Evolutionary conservation across 2,797 vertebrate species (phyloP).

Genomic region (Cottoperca gobio): DNA sequence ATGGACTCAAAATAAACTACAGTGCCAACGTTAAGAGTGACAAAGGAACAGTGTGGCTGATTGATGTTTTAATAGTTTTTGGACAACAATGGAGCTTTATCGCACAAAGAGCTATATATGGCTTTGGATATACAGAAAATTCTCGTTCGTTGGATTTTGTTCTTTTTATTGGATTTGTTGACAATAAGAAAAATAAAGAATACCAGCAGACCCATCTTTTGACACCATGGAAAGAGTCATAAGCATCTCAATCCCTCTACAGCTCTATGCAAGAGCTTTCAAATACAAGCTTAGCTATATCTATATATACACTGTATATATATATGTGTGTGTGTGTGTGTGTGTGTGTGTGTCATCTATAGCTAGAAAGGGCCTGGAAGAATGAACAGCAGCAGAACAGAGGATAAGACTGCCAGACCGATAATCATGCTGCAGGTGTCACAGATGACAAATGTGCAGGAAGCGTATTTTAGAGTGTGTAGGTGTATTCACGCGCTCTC

Average conservation of each 20-base stretch:
- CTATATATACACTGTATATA: not conserved
- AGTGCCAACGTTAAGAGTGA: not conserved
- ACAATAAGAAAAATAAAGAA: not conserved
- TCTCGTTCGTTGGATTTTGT: not conserved
- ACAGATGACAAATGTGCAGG: constrained; percentile 72
- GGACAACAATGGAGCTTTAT: not conserved
- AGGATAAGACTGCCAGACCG: constrained; percentile 29
- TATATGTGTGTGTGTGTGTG: too few relatives aligned
- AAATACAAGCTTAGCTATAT: not conserved
- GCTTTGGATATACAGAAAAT: not conserved
- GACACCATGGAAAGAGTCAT: constrained; percentile 3
- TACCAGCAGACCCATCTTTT: not conserved
- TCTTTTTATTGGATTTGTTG: not conserved
- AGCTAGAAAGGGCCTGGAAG: constrained; percentile 4
- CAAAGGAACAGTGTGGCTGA: not conserved
- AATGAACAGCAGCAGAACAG: constrained; percentile 38
- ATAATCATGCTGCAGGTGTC: constrained; percentile 62
- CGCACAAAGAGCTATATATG: not conserved
- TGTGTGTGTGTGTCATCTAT: constrained; percentile 14
- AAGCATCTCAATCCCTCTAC: not conserved
- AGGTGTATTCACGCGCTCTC: constrained; percentile 65
- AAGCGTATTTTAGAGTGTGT: constrained; percentile 68
- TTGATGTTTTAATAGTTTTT: not conserved
- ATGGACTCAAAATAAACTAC: constrained; percentile 1
- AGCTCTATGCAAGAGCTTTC: not conserved